A percentile compares a stretch with the other conserved stretches of the same genome.
Conservation (phyloP, 2,888 invertebrate species). For the Amitus sp. region DNA sequence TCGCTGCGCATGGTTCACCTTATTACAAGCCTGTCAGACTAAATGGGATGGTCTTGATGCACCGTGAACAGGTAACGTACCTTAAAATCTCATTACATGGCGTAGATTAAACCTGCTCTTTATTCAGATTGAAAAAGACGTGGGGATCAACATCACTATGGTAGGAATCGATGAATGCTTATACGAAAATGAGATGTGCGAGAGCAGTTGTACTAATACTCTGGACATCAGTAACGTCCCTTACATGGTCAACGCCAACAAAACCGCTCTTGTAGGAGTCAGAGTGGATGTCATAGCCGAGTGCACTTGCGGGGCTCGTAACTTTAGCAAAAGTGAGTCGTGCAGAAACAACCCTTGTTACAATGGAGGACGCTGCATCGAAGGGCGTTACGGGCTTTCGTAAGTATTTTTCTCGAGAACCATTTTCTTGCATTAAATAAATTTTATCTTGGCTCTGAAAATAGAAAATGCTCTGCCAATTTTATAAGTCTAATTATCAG, state of each 20-base stretch:
- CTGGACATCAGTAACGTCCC: slow-evolving; percentile 89
- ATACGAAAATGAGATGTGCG: slow-evolving; percentile 94
- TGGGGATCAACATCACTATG: slow-evolving; percentile 97
- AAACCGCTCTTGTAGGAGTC: slow-evolving; percentile 95
- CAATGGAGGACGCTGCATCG: slow-evolving; percentile 95
- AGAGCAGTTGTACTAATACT: slow-evolving; percentile 95
- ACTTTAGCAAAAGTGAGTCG: slow-evolving; percentile 89
- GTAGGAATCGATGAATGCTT: slow-evolving; percentile 97
- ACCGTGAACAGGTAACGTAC: slow-evolving; percentile 81
- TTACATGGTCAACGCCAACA: slow-evolving; percentile 97
- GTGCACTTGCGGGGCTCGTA: slow-evolving; percentile 93
- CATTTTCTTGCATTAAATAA: background rate
- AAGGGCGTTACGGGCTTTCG: slow-evolving; percentile 86
- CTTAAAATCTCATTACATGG: no score
- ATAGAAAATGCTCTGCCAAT: no score
- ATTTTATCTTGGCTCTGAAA: no score
- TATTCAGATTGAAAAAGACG: slow-evolving; percentile 82
- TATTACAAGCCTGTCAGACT: slow-evolving; percentile 94
- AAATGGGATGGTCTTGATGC: slow-evolving; percentile 93
- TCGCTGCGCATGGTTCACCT: slow-evolving; percentile 95
- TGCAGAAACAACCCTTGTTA: slow-evolving; percentile 92
- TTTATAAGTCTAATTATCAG: no score
- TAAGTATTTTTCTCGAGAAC: slow-evolving; percentile 40
- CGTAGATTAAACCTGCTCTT: no score
- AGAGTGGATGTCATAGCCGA: slow-evolving; percentile 92